A percentile compares a stretch with the other conserved stretches of the same genome.
phyloP scores from a whole-genome alignment of 2,888 invertebrate species.

The Nebria brevicollis region DNA sequence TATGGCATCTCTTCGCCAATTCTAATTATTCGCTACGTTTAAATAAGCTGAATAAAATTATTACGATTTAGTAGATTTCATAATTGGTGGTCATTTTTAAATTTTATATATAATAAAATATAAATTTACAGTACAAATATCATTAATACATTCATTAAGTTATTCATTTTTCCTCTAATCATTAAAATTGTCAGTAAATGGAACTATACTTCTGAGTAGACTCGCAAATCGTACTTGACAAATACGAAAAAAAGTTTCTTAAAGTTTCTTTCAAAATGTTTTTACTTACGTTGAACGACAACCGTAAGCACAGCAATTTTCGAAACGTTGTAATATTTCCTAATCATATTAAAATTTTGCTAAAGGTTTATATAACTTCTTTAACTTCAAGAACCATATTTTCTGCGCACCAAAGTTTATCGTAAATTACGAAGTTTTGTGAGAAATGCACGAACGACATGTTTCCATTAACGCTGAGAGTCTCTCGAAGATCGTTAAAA shows the following conservation, averaged over 20 bases:
- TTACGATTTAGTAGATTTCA: too few relatives aligned
- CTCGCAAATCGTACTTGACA: not conserved
- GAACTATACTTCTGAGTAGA: too few relatives aligned
- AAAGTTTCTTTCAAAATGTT: not conserved
- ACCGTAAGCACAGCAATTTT: not conserved
- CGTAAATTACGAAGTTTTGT: constrained; percentile 45
- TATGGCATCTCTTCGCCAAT: too few relatives aligned
- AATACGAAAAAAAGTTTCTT: not conserved
- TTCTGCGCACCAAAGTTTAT: constrained; percentile 39
- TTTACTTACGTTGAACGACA: not conserved
- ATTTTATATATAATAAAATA: too few relatives aligned
- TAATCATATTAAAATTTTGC: constrained; percentile 1
- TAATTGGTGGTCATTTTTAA: too few relatives aligned
- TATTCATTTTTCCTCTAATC: too few relatives aligned
- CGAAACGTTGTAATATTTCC: constrained; percentile 1
- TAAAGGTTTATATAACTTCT: constrained; percentile 1
- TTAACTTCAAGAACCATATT: constrained; percentile 26
- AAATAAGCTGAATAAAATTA: too few relatives aligned
- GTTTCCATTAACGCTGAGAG: constrained; percentile 46
- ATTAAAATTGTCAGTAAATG: too few relatives aligned
- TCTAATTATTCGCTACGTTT: too few relatives aligned
- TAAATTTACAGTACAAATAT: too few relatives aligned
- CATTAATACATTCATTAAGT: too few relatives aligned
- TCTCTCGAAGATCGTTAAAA: constrained; percentile 41
- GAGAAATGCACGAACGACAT: constrained; percentile 38